Evolutionary conservation across 1,140 invertebrate species (phyloP).

Genomic region (Conopomorpha cramerella): DNA sequence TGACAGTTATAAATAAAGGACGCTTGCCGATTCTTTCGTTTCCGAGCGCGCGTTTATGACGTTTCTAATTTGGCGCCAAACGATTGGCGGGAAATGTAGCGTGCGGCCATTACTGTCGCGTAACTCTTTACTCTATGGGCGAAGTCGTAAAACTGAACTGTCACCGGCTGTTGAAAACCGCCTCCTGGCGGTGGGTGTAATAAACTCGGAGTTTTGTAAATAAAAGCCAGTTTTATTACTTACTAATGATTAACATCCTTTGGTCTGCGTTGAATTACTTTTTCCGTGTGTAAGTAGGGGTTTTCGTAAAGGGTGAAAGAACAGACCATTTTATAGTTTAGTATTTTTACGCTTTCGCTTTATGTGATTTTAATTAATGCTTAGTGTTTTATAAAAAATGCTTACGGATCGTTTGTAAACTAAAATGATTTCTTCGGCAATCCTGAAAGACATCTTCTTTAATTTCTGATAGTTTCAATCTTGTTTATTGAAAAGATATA

Average conservation of each 20-base stretch:
- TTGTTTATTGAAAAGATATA: no score
- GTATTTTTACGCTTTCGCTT: no score
- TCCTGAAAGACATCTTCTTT: no score
- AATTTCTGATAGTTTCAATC: no score
- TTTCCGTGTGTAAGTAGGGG: no score
- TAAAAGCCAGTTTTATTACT: slow-evolving; percentile 34
- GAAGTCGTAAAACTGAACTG: slow-evolving; percentile 54
- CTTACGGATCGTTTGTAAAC: no score
- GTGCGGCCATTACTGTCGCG: slow-evolving; percentile 51
- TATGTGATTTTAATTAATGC: no score
- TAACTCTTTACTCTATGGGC: slow-evolving; percentile 52
- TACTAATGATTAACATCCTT: slow-evolving; percentile 28
- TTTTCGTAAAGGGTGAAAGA: no score
- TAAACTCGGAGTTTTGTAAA: slow-evolving; percentile 16
- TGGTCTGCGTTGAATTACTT: slow-evolving; percentile 16
- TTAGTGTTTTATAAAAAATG: no score
- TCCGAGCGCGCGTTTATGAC: neutral
- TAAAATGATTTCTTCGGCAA: no score
- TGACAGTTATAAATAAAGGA: neutral
- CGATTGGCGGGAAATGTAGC: slow-evolving; percentile 24
- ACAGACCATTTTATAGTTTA: no score
- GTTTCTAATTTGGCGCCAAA: neutral
- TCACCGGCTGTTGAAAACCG: slow-evolving; percentile 46
- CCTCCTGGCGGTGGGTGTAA: slow-evolving; percentile 5
- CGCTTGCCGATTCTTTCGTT: neutral